Evolutionary conservation across 2,888 invertebrate genomes (phyloP), one percentile per base, ranked within the genome.

Genomic region (Pristionchus arcanus): DNA sequence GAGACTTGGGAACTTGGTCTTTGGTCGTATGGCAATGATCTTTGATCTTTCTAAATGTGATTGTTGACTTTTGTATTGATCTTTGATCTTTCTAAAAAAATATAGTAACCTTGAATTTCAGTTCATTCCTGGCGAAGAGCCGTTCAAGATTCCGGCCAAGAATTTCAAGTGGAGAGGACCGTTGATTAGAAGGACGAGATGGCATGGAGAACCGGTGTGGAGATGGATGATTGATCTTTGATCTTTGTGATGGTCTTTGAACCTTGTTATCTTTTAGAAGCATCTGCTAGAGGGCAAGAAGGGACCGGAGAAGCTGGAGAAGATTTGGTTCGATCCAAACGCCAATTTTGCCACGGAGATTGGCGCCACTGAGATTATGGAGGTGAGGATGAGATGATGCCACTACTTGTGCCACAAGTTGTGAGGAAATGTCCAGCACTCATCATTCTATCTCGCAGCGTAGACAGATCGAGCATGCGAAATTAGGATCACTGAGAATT

Each of bases 81-180:
- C 34, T 71, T 71, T 71, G 68, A 71, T 71, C 31, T 31, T 71
- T 71, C n/a, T 13, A n/a, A 2, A 2, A 25, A 28, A 66, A 28
- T 21, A 25, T 13, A n/a, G n/a, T n/a, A n/a, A n/a, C 9, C 66
- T 3, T 66, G 34, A 68, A 28, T 34, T 71, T 68, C 34, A 71
- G 71, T 71, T 71, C 71, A 71, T 71, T 34, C 74, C 74, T 13
- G 74, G 74, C 37, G 74, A 74, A 25, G 37, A 74, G 37, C 74
- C 74, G 31, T 74, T 37, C 74, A 74, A 74, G 37, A 74, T 74
- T 37, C 74, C 74, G 9, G 74, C 74, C 2, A 74, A 74, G 37
- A 16, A 74, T 21, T 74, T 74, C 74, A 74, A 74, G 37, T 74
- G 74, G 74, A 74, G 11, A 21, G 74, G 74, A 21, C 74, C 74